A percentile compares a stretch with the other conserved stretches of the same genome.
These are phyloP conservation scores for Glyptemys insculpta DNA, from an alignment of 2,797 vertebrate genomes.

Conservation along the genomic window DNA sequence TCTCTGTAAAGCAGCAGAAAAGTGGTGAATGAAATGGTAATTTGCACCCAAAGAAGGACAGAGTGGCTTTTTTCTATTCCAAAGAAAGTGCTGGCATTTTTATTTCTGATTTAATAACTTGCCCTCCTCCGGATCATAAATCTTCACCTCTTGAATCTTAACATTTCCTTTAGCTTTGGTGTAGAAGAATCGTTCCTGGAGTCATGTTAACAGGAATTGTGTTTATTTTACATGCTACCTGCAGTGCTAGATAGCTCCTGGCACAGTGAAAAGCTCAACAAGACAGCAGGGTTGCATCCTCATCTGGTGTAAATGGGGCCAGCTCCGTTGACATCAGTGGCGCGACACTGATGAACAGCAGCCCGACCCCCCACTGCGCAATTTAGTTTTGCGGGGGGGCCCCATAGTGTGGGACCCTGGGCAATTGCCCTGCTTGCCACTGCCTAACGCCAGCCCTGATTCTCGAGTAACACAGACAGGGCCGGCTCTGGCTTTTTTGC, in stretches of 20 bases:
- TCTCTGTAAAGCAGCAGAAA: neutral
- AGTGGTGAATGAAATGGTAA: neutral
- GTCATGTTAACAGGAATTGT: neutral
- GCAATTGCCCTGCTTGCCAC: too few relatives aligned
- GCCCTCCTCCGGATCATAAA: neutral
- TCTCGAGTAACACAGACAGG: too few relatives aligned
- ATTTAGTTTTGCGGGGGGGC: too few relatives aligned
- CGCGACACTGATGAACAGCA: neutral
- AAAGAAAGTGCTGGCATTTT: neutral
- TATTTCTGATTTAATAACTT: neutral
- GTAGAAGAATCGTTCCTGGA: neutral
- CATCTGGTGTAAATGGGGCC: neutral
- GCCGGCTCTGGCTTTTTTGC: too few relatives aligned
- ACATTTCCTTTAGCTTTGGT: neutral
- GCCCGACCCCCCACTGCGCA: too few relatives aligned
- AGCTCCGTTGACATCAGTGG: neutral
- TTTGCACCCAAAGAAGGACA: neutral
- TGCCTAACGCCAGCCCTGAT: too few relatives aligned
- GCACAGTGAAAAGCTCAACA: neutral
- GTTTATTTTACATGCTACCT: neutral
- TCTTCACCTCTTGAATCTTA: neutral
- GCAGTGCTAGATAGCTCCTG: neutral
- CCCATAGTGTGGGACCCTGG: too few relatives aligned
- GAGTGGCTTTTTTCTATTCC: neutral
- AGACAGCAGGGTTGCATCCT: neutral